Percentiles rank a stretch among this genome's conserved stretches.
Evolutionary conservation across 1,140 invertebrate genomes (phyloP).

Genomic region (Drosophila tsacasi): DNA sequence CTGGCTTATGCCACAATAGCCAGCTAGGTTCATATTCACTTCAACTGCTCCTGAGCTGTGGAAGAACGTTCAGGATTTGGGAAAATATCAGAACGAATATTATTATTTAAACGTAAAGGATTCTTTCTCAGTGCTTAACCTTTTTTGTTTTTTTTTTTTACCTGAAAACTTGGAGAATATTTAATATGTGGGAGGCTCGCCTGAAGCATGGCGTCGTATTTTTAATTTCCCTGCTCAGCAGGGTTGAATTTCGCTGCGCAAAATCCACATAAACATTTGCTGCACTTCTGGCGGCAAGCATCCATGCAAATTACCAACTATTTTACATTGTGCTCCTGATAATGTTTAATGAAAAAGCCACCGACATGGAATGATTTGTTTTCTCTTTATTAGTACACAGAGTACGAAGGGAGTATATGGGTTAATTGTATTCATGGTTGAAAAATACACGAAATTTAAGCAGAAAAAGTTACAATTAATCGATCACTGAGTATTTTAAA

Average conservation of each 20-base stretch:
- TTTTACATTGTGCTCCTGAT: conserved; percentile 53
- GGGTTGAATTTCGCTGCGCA: conserved; percentile 13
- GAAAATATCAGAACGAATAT: conserved; percentile 1
- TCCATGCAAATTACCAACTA: conserved; percentile 54
- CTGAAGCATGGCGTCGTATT: neutral
- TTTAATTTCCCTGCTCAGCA: conserved; percentile 1
- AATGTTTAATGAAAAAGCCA: conserved; percentile 45
- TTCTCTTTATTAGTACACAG: neutral
- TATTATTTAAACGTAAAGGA: neutral
- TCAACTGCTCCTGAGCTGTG: neutral
- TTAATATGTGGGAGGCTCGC: conserved; percentile 5
- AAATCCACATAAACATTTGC: conserved; percentile 9
- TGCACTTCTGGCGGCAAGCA: conserved; percentile 8
- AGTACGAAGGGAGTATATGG: neutral
- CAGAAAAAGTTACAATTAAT: neutral
- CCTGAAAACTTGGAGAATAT: conserved; percentile 6
- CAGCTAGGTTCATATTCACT: neutral
- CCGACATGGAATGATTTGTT: conserved; percentile 20
- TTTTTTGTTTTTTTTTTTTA: neutral
- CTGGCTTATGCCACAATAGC: conserved; percentile 3
- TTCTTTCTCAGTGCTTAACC: neutral
- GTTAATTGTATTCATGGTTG: neutral
- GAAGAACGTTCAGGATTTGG: neutral
- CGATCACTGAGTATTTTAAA: neutral
- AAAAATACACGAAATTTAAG: neutral